Evolutionary conservation across 2,888 invertebrate genomes (phyloP).

Genomic region (Drosophila leonis): DNA sequence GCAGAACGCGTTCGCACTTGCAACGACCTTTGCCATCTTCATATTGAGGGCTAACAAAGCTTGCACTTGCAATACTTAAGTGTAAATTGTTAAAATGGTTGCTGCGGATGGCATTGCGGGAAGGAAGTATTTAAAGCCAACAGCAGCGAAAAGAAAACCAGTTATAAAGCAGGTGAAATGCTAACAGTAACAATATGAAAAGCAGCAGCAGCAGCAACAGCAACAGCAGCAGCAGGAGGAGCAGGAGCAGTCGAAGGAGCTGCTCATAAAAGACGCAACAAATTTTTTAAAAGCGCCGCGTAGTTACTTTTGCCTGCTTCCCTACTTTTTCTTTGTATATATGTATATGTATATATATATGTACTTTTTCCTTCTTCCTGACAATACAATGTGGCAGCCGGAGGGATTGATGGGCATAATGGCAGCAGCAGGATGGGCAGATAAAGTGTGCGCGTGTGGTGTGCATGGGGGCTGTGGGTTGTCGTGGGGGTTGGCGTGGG

Average conservation of each 20-base stretch:
- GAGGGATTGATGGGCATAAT: slow-evolving; percentile 50
- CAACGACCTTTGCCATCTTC: slow-evolving; percentile 1
- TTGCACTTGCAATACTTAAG: slow-evolving; percentile 31
- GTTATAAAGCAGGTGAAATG: slow-evolving; percentile 39
- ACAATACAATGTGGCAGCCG: slow-evolving; percentile 53
- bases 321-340: neutral
- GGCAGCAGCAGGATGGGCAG: neutral
- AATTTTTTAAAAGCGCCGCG: slow-evolving; percentile 37
- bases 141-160: slow-evolving; percentile 25
- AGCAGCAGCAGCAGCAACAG: neutral
- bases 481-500: neutral
- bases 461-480: neutral
- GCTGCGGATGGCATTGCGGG: neutral
- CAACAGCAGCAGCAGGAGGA: neutral
- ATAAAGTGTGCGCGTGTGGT: neutral
- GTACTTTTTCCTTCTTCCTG: neutral
- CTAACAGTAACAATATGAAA: slow-evolving; percentile 5
- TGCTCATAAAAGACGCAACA: slow-evolving; percentile 43
- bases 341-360: neutral
- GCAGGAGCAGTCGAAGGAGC: neutral
- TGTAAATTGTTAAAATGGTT: slow-evolving; percentile 13
- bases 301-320: slow-evolving; percentile 14
- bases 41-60: slow-evolving; percentile 2
- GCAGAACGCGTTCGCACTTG: neutral
- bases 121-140: slow-evolving; percentile 42